Conservation (phyloP, 1,140 invertebrate species). For the Atta texana region DNA sequence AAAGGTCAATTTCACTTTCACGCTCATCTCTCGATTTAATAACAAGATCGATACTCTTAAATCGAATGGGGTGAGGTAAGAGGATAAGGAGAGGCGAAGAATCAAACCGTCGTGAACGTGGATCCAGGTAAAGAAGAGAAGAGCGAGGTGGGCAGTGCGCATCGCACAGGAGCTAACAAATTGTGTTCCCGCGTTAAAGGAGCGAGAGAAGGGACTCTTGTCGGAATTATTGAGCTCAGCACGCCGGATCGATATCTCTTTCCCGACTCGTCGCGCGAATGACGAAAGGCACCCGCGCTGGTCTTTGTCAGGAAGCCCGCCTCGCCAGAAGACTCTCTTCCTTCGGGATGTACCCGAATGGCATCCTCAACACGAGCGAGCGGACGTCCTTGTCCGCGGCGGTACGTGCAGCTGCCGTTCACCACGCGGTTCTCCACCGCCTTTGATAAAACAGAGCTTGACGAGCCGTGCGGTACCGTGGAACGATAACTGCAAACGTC, state of each 20-base stretch:
- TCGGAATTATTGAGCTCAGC: conserved; percentile 48
- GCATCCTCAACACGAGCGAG: neutral
- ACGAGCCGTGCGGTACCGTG: conserved; percentile 20
- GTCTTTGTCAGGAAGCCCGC: conserved; percentile 27
- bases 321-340: neutral
- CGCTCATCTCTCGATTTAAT: conserved; percentile 23
- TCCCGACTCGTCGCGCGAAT: conserved; percentile 29
- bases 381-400: conserved; percentile 32
- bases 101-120: neutral
- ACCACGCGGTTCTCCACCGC: neutral
- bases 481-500: conserved; percentile 46
- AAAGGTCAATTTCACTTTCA: conserved; percentile 13
- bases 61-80: neutral
- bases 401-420: conserved; percentile 48
- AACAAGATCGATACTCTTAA: conserved; percentile 27
- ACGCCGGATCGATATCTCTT: conserved; percentile 52
- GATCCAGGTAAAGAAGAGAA: conserved; percentile 4
- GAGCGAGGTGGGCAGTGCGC: neutral
- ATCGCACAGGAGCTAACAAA: conserved; percentile 49
- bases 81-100: neutral
- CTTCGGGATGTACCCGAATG: neutral
- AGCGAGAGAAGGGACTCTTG: conserved; percentile 22
- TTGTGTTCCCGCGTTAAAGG: conserved; percentile 58
- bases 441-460: conserved; percentile 59
- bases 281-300: conserved; percentile 45